A percentile compares a stretch with the other conserved stretches of the same genome.
phyloP scores from a whole-genome alignment of 2,113 vertebrate genomes.

The Sceloporus undulatus region DNA sequence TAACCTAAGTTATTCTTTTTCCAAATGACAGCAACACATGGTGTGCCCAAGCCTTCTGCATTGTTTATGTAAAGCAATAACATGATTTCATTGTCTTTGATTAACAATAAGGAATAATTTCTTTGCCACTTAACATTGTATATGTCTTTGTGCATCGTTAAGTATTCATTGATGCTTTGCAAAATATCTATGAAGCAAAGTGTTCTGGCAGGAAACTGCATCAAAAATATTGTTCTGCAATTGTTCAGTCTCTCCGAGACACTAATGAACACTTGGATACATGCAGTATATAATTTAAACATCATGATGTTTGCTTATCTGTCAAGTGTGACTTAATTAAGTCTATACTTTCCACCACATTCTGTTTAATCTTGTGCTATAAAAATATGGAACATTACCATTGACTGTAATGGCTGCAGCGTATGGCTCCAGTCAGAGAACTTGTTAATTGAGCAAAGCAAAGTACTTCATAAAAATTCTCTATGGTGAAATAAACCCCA shows the following conservation, averaged over 20 bases:
- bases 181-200: slow-evolving; percentile 8
- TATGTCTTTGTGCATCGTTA: not conserved
- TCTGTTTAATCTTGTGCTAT: slow-evolving; percentile 13
- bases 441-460: slow-evolving; percentile 6
- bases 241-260: slow-evolving; percentile 16
- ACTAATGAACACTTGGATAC: slow-evolving; percentile 36
- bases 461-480: not conserved
- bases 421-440: not conserved
- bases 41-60: not conserved
- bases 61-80: slow-evolving; percentile 21
- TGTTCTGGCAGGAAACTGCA: slow-evolving; percentile 20
- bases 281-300: slow-evolving; percentile 33
- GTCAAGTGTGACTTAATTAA: slow-evolving; percentile 39
- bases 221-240: slow-evolving; percentile 23
- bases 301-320: slow-evolving; percentile 37
- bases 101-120: slow-evolving; percentile 2
- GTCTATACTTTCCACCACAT: slow-evolving; percentile 12
- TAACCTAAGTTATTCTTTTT: not conserved
- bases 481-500: slow-evolving; percentile 10
- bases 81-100: not conserved
- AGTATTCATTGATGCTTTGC: not conserved
- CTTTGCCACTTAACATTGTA: not conserved
- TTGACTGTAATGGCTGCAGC: not conserved
- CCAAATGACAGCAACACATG: not conserved
- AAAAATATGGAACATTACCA: slow-evolving; percentile 14